Percentiles rank a stretch among this genome's conserved stretches.
phyloP scores from a whole-genome alignment of 2,888 invertebrate genomes.

The Dryadula phaetusa region DNA sequence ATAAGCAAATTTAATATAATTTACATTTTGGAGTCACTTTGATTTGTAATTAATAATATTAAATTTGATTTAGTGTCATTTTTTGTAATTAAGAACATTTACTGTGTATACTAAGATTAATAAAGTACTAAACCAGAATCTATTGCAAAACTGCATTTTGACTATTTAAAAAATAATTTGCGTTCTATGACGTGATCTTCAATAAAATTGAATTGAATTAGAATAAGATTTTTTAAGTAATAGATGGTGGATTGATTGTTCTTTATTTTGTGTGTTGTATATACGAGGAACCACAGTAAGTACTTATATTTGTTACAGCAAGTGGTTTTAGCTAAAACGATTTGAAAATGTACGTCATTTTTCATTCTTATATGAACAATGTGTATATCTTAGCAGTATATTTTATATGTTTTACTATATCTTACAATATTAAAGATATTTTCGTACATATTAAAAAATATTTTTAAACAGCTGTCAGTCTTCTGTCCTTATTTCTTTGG shows the following conservation, averaged over 20 bases:
- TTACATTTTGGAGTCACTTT: not conserved
- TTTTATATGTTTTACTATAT: constrained; percentile 12
- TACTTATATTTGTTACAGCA: constrained; percentile 36
- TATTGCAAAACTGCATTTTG: constrained; percentile 38
- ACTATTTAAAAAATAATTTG: constrained; percentile 34
- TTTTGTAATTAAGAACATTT: not conserved
- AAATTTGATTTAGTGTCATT: not conserved
- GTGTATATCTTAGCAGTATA: constrained; percentile 17
- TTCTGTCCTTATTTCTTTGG: not conserved
- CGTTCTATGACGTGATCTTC: constrained; percentile 49
- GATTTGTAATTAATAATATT: not conserved
- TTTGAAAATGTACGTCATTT: constrained; percentile 6
- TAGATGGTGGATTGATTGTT: constrained; percentile 60
- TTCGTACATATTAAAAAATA: not conserved
- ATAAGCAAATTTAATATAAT: not conserved
- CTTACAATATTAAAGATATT: not conserved
- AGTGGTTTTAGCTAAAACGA: not conserved
- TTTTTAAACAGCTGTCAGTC: not conserved
- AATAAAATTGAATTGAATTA: constrained; percentile 43
- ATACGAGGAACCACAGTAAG: constrained; percentile 53
- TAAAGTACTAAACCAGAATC: constrained; percentile 31
- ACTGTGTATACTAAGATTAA: constrained; percentile 28
- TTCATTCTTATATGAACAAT: constrained; percentile 14
- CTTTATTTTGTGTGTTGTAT: constrained; percentile 45
- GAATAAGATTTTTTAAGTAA: constrained; percentile 48